A percentile compares a stretch with the other conserved stretches of the same genome.
Conservation (phyloP, 2,888 invertebrate genomes). For the Sisyra terminalis region DNA sequence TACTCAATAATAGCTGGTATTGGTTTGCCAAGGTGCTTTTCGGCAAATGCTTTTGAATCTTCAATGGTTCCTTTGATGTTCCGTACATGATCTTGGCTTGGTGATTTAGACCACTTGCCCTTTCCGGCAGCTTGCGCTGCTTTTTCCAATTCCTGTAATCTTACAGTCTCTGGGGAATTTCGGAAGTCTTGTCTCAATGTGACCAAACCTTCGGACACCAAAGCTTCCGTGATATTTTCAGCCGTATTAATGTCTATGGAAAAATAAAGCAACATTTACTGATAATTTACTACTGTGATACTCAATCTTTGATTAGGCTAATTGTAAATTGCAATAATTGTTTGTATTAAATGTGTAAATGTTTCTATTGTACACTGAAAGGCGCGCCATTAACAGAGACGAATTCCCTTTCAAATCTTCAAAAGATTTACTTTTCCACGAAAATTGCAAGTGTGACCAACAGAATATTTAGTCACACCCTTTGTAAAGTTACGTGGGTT, state of each 20-base stretch:
- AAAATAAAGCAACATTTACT: too few species aligned
- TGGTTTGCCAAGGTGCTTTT: constrained; percentile 71
- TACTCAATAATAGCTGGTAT: constrained; percentile 91
- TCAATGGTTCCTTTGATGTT: constrained; percentile 83
- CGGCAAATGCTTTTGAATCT: constrained; percentile 66
- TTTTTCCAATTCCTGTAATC: constrained; percentile 74
- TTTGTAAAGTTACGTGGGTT: too few species aligned
- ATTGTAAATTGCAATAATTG: too few species aligned
- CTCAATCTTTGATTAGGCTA: too few species aligned
- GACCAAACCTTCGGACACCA: constrained; percentile 81
- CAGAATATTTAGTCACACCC: too few species aligned
- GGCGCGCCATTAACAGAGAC: constrained; percentile 3
- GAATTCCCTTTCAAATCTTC: not conserved
- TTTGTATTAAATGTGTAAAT: too few species aligned
- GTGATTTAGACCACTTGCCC: constrained; percentile 54
- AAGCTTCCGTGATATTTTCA: constrained; percentile 76
- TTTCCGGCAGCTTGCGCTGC: constrained; percentile 73
- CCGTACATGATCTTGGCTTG: constrained; percentile 52
- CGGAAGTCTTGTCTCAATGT: constrained; percentile 57
- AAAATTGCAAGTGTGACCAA: too few species aligned
- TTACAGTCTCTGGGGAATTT: constrained; percentile 45
- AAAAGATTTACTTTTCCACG: too few species aligned
- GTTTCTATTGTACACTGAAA: constrained; percentile 11
- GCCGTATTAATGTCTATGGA: constrained; percentile 39
- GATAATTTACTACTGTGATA: too few species aligned